These are phyloP conservation scores for Rutilus rutilus DNA, from an alignment of 2,113 vertebrate genomes.

Conservation along the genomic window DNA sequence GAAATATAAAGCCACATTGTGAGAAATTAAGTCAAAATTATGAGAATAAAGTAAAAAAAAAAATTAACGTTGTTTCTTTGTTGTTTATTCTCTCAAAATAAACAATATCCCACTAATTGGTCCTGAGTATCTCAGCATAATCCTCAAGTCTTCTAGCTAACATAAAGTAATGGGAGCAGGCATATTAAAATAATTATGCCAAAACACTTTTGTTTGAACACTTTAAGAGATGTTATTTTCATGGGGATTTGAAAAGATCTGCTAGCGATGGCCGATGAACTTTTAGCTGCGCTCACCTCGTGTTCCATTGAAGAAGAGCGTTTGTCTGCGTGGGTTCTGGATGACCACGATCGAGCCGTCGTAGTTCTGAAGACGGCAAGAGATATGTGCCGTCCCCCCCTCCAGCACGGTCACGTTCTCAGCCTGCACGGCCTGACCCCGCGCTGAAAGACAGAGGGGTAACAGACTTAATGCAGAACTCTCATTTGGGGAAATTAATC, in stretches of 20 bases:
- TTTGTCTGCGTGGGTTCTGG: slow-evolving; percentile 90
- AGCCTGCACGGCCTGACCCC: slow-evolving; percentile 86
- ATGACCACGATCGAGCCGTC: slow-evolving; percentile 93
- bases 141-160: background rate
- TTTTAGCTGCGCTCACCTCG: slow-evolving; percentile 74
- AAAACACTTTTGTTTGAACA: background rate
- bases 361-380: slow-evolving; percentile 88
- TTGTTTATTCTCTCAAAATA: background rate
- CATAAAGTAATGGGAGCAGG: background rate
- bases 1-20: too few species aligned
- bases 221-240: background rate
- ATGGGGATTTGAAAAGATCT: background rate
- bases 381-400: slow-evolving; percentile 89
- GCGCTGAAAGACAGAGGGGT: slow-evolving; percentile 62
- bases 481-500: background rate
- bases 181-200: background rate
- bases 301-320: slow-evolving; percentile 92
- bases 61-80: background rate
- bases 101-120: background rate
- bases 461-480: slow-evolving; percentile 17
- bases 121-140: background rate
- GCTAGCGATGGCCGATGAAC: background rate
- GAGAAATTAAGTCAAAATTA: too few species aligned
- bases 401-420: slow-evolving; percentile 91
- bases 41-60: too few species aligned